Conservation (phyloP, 30 jellyfish, hydroid and myxozoan genomes). For the Euphysa ruthae region DNA sequence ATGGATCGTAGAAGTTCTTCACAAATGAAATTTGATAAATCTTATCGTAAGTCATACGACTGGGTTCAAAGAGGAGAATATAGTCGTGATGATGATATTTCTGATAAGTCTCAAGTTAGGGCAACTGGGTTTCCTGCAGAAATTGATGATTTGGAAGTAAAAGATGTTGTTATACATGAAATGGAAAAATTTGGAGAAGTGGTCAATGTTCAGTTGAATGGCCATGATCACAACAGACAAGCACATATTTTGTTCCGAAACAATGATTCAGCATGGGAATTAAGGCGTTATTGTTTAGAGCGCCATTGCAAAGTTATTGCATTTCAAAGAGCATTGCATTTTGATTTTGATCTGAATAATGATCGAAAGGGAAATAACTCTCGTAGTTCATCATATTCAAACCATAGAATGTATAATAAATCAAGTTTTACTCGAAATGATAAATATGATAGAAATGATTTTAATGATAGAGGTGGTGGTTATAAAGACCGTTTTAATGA, state of each 20-base stretch:
- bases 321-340: conserved; percentile 73
- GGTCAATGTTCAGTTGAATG: conserved; percentile 59
- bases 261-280: conserved; percentile 63
- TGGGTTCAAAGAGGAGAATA: conserved; percentile 49
- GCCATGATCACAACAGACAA: conserved; percentile 85
- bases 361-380: neutral
- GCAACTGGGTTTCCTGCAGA: conserved; percentile 69
- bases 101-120: conserved; percentile 57
- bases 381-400: conserved; percentile 5
- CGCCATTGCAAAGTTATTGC: conserved; percentile 77
- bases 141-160: conserved; percentile 56
- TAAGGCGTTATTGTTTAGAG: conserved; percentile 60
- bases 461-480: conserved; percentile 51
- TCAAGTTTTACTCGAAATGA: conserved; percentile 26
- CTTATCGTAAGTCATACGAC: conserved; percentile 59
- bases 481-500: conserved; percentile 45
- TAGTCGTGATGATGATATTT: conserved; percentile 24
- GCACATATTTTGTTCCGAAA: conserved; percentile 72
- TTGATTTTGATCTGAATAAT: conserved; percentile 59
- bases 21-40: conserved; percentile 38
- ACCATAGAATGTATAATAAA: conserved; percentile 1
- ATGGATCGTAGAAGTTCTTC: conserved; percentile 84
- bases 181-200: conserved; percentile 84
- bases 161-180: conserved; percentile 69
- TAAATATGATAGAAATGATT: conserved; percentile 44